A percentile compares a stretch with the other conserved stretches of the same genome.
Evolutionary conservation across 2,888 invertebrate genomes (phyloP).

Genomic region (Doris montereyensis): DNA sequence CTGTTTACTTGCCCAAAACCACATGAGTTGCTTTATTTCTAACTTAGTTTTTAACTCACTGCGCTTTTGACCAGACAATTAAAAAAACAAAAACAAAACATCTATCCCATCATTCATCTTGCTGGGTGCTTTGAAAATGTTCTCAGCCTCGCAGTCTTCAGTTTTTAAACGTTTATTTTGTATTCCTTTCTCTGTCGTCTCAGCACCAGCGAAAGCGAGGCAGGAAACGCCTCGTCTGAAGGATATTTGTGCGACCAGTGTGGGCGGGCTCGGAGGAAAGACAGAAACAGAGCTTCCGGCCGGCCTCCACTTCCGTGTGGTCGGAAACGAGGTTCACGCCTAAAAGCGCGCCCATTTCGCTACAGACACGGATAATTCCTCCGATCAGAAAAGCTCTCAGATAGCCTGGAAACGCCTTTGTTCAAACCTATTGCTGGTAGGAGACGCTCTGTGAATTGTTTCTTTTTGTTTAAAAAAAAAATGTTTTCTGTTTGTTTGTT

Average conservation of each 20-base stretch:
- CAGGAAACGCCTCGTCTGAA: constrained; percentile 25
- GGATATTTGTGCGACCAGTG: constrained; percentile 24
- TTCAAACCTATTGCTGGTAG: background rate
- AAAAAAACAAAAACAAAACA: no score
- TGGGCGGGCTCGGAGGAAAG: constrained; percentile 14
- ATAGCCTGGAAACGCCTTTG: background rate
- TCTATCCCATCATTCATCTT: no score
- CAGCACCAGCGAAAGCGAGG: constrained; percentile 40
- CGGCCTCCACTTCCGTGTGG: background rate
- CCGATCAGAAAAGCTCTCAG: constrained; percentile 8
- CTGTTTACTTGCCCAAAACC: no score
- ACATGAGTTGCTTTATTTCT: no score
- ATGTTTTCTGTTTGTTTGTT: no score
- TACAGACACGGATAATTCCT: constrained; percentile 25
- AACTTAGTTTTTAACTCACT: no score
- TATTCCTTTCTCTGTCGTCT: background rate
- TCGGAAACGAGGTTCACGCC: constrained; percentile 2
- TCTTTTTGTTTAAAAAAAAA: no score
- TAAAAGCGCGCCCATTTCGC: constrained; percentile 27
- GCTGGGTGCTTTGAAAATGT: no score
- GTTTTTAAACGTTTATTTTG: no score
- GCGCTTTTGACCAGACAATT: no score
- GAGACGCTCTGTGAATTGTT: no score
- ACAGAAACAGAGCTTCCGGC: constrained; percentile 10
- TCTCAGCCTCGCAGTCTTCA: no score